Base-by-base conservation (phyloP, 2,888 invertebrate species). In the Caenorhabditis becei region DNA sequence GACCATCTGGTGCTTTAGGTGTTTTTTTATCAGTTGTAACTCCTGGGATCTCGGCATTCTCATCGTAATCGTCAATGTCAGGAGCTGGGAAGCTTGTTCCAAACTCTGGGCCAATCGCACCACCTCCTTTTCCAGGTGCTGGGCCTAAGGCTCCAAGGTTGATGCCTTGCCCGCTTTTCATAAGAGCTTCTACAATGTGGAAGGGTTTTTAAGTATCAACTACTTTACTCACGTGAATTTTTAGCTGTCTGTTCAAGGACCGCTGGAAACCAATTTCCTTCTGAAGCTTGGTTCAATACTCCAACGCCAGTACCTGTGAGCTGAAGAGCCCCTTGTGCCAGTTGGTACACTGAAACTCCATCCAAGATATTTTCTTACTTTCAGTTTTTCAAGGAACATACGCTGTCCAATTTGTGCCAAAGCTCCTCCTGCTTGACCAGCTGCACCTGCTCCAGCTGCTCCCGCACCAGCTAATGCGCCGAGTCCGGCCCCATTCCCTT, bases 271-370 rank as follows among this genome's bases (percentile, higher is more conserved):
- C 89, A 89, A 58, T 85, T 83, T 47, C 82, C 86, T 74, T 89
- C 89, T 0, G 87, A 87, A 2, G 89, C 89, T 63, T 89, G 88
- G 58, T 89, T 89, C 24, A 89, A 70, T n/a, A 89, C 89, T 26
- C 89, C 89, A 1, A 89, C 89, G 10, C 89, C 89, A 11, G 89
- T 89, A 28, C 89, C 88, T 37, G 89, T 89, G 53, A 89, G 69
- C 44, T 88, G 87, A 2, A 89, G 83, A 7, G 89, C 89, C 69
- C 88, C 88, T 83, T 89, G 89, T 18, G 89, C 89, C 26, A 89
- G 75, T 78, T 89, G 89, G 54, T 89, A 89, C 23, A 89, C 89
- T 89, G 69, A 77, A 89, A 51, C n/a, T n/a, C n/a, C n/a, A n/a
- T n/a, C 2, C 5, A 51, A 24, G 26, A 41, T 8, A 23, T 28